Percentiles rank a stretch among this genome's conserved stretches.
Conservation (phyloP, 1,140 invertebrate genomes). For the Lanistes nyassanus region DNA sequence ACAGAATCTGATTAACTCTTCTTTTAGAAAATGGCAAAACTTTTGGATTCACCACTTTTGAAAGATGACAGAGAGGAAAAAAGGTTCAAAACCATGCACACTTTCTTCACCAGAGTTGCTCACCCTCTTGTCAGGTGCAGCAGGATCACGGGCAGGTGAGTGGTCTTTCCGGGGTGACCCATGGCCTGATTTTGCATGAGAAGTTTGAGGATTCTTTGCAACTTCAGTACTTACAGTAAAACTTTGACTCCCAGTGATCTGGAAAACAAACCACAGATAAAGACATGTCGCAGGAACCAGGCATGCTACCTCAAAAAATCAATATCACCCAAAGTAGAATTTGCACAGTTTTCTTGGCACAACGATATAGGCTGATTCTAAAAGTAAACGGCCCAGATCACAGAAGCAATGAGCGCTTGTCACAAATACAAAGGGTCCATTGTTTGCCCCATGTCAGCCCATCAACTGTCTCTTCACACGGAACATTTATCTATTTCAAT, state of each 20-base stretch:
- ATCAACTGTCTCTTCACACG: too few relatives aligned
- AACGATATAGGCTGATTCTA: neutral
- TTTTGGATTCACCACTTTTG: neutral
- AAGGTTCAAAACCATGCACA: neutral
- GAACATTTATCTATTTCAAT: too few relatives aligned
- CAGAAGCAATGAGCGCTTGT: neutral
- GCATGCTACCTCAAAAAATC: too few relatives aligned
- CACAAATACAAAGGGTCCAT: neutral
- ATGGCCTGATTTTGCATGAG: neutral
- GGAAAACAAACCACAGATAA: neutral
- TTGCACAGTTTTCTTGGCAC: too few relatives aligned
- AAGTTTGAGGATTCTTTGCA: neutral
- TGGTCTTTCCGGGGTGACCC: neutral
- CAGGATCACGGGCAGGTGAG: constrained; percentile 12
- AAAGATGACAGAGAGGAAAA: neutral
- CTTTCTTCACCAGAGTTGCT: neutral
- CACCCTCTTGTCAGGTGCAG: constrained; percentile 13
- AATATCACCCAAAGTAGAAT: too few relatives aligned
- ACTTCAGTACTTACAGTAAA: neutral
- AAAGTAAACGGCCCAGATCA: neutral
- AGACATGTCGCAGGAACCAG: too few relatives aligned
- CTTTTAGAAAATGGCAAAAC: neutral
- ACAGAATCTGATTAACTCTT: neutral
- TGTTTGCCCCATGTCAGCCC: too few relatives aligned
- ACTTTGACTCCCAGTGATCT: neutral